Evolutionary conservation across 2,888 invertebrate species (phyloP), one percentile per base, ranked within the genome.

Genomic region (Caradrina kadenii): DNA sequence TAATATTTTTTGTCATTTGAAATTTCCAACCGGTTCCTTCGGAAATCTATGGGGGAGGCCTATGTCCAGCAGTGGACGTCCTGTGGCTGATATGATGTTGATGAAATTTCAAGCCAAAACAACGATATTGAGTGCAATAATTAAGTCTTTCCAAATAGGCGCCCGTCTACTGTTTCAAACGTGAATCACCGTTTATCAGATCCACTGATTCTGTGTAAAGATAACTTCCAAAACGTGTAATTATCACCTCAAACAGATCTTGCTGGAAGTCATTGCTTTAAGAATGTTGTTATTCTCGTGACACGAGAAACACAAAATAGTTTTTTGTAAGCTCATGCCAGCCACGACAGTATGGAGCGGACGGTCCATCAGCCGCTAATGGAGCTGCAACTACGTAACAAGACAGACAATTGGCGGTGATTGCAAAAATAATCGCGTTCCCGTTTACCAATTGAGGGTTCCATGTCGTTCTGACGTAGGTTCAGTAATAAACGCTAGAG

Each of bases 391-490:
- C 72, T 76, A 81, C 76, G 83, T 79, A 86, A 79, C 79, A n/a
- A 79, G 81, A 67, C 67, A 65, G 79, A 83, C 91, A 93, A 94
- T 93, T 93, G 93, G 82, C 81, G 81, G 78, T 92, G 93, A 93
- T 93, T 93, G 93, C 91, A 88, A 91, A 93, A 90, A 91, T 92
- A 91, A 92, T 91, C 84, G 88, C 88, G 89, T 85, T 86, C 88
- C 89, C 87, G 87, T 87, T 85, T 81, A 76, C 84, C 93, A 93
- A 92, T 93, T 93, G 93, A 89, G 82, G 84, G 66, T 81, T 69
- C 64, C 71, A 26, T 45, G 70, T 39, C 26, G 26, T 19, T 52
- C 35, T 81, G 83, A 86, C 83, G 86, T 80, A 63, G 63, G 72
- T 80, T 64, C 69, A 72, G 64, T 78, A 78, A 80, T 73, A 59